Base-by-base conservation (phyloP, 35 echinoderm and acorn worm genomes). In the Heliocidaris tuberculata region DNA sequence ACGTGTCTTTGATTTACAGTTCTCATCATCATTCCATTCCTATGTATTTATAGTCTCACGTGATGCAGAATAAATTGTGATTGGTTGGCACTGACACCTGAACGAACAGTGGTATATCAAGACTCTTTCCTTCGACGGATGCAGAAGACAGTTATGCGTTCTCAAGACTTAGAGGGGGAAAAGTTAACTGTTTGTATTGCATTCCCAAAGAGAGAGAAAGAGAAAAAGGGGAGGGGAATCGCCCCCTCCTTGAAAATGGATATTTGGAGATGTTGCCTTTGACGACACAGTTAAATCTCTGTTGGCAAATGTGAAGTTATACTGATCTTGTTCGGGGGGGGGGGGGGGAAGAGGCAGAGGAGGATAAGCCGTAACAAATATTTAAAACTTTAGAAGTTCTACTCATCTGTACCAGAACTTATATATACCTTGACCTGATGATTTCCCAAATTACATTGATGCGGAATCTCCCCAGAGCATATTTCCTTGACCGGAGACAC, bases 51-150 rank as follows among this genome's bases (percentile, higher is more conserved):
- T 78, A 78, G 65, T 78, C 65, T 78, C 15, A 24, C 65, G 65
- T 78, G 65, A 78, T 78, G 65, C 65, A 78, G 65, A 78, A 78
- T 78, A 78, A 78, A 78, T 78, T 21, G 65, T 78, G 65, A 78
- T 78, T 24, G 65, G 65, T 78, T 78, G 65, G 65, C 27, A n/a
- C 65, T 78, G 65, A 78, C 65, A 78, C 65, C 65, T 78, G 65
- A 17, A 78, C 65, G 65, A 78, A 78, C 65, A n/a, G 65, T 27
- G 52, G 52, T 56, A 56, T 56, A 15, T 10, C 52, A 56, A 78
- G 65, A 78, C 65, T n/a, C 27, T 6, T 56, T 56, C 52, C 8
- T 78, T 2, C n/a, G 7, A 78, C 21, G 21, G 21, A 78, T 78
- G 27, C 4, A 78, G 27, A 21, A 78, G 7, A 24, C 65, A 78